Evolutionary conservation across 2,797 vertebrate species (phyloP).

Genomic region (Anolis apletophallus): DNA sequence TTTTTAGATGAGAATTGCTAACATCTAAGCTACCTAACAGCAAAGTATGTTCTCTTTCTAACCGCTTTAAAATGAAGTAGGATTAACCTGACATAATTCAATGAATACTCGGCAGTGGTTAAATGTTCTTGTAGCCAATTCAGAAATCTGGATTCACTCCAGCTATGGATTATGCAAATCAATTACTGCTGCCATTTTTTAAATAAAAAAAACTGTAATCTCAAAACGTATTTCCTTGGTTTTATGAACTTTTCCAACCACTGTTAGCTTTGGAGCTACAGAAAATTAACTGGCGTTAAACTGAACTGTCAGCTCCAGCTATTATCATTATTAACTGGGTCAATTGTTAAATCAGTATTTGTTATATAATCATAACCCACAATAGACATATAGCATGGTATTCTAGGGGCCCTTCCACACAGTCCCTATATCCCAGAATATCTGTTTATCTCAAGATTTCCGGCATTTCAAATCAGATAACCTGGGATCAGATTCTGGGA

Average conservation of each 20-base stretch:
- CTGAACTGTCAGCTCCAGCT: constrained; percentile 53
- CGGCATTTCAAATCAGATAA: too few species aligned
- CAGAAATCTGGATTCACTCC: constrained; percentile 64
- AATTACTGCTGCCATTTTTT: constrained; percentile 63
- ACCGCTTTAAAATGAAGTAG: background rate
- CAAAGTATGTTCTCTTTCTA: background rate
- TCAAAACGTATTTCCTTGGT: constrained; percentile 66
- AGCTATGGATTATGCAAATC: constrained; percentile 69
- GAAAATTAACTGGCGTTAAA: constrained; percentile 50
- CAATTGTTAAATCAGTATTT: constrained; percentile 57
- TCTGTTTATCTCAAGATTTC: too few species aligned
- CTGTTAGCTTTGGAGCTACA: constrained; percentile 47
- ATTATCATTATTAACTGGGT: constrained; percentile 36
- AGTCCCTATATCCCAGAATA: too few species aligned
- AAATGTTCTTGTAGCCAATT: constrained; percentile 62
- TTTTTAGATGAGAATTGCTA: background rate
- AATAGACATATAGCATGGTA: constrained; percentile 21
- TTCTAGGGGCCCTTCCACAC: constrained; percentile 3
- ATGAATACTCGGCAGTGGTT: constrained; percentile 48
- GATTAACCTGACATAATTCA: constrained; percentile 47
- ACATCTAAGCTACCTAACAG: background rate
- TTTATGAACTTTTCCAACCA: constrained; percentile 64
- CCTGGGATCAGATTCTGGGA: too few species aligned
- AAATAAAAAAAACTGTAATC: constrained; percentile 63
- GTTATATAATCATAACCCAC: constrained; percentile 38